Percentiles rank a stretch among this genome's conserved stretches.
Conservation (phyloP, 2,888 invertebrate genomes). For the Eupithecia centaureata region DNA sequence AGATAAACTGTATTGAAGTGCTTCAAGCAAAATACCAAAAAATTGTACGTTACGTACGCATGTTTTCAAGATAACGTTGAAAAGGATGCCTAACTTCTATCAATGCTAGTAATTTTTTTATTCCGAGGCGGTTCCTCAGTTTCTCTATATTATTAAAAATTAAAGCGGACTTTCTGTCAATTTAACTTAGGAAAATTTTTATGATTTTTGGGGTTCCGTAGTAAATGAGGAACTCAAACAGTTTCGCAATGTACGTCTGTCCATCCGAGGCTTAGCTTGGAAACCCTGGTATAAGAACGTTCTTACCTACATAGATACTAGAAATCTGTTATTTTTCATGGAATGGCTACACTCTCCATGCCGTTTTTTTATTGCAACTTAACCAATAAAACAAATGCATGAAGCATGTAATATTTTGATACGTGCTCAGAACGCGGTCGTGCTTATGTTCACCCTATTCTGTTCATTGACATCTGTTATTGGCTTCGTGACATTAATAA, state of each 20-base stretch:
- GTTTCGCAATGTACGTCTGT: not conserved
- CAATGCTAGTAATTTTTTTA: not conserved
- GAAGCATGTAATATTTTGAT: not conserved
- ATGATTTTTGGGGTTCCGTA: not conserved
- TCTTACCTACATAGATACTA: not conserved
- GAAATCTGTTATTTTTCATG: too few relatives aligned
- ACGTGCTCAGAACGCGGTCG: not conserved
- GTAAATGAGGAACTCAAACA: not conserved
- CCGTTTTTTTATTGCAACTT: too few relatives aligned
- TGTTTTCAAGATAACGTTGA: not conserved
- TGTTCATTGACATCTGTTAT: conserved; percentile 33
- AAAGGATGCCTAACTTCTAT: not conserved
- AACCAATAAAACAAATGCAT: too few relatives aligned
- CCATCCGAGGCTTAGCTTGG: not conserved
- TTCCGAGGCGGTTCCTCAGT: not conserved
- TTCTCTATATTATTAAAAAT: not conserved
- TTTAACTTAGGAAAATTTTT: too few relatives aligned
- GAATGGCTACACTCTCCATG: too few relatives aligned
- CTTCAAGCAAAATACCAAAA: not conserved
- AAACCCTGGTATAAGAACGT: not conserved
- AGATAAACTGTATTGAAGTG: too few relatives aligned
- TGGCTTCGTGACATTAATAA: conserved; percentile 42
- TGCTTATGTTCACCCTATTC: conserved; percentile 18
- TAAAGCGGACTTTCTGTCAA: too few relatives aligned
- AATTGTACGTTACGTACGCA: too few relatives aligned